Evolutionary conservation across 2,888 invertebrate species (phyloP), one percentile per base, ranked within the genome.

Genomic region (Ctena decussata): DNA sequence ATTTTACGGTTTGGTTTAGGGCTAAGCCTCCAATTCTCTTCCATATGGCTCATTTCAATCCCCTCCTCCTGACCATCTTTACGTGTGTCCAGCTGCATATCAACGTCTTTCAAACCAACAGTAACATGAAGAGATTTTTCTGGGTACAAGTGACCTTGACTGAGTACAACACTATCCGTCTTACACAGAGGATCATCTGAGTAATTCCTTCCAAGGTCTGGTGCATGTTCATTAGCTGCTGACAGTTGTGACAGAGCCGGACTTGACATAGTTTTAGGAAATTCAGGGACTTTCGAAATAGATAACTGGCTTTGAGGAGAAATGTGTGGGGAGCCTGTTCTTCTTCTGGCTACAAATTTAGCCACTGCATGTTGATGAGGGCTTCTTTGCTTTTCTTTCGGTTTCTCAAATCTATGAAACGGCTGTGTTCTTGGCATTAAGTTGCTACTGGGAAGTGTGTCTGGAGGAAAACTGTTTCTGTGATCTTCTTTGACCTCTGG

Each of bases 281-380:
- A 35, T 35, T 65, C 35, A 65, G 6, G 18, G 1, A 8, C 21
- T 30, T 24, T 65, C 65, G 8, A 18, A 18, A 32, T 65, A 6
- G 65, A 65, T 11, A n/a, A 65, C 32, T n/a, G 65, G 32, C 21
- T 65, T 65, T 1, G 83, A n/a, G n/a, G n/a, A n/a, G n/a, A 53
- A 3, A 71, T 53, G 18, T 75, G 72, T 24, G 87, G 87, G 2
- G 87, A 88, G 44, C 83, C 60, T 18, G 87, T 88, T 71, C 77
- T 85, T 41, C 87, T 74, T 21, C 87, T 75, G 35, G 87, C 87
- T 12, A 88, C 85, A 84, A 88, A 88, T 18, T 69, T 81, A 32
- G 85, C 85, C 27, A 88, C 46, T 11, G 83, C 87, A 37, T 80
- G 82, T 32, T 30, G 27, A 35, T 65, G 65, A 21, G 65, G 65